Conservation (phyloP, 2,113 vertebrate genomes). For the Notothenia coriiceps region DNA sequence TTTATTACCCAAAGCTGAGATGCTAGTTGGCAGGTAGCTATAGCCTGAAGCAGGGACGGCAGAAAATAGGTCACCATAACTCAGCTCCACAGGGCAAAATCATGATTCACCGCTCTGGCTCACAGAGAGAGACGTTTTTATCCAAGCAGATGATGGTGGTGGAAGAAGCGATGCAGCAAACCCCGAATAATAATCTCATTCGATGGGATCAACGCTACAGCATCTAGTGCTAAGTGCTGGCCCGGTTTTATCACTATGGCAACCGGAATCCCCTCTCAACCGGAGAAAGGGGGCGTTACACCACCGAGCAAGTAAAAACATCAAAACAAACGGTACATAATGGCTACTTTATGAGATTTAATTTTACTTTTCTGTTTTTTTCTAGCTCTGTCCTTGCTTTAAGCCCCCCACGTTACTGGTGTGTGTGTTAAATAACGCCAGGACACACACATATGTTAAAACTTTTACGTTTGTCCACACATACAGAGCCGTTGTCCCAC, state of each 20-base stretch:
- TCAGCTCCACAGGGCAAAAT: constrained; percentile 42
- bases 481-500: constrained; percentile 25
- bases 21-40: constrained; percentile 27
- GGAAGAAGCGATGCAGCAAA: constrained; percentile 34
- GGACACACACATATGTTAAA: constrained; percentile 15
- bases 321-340: background rate
- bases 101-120: constrained; percentile 65
- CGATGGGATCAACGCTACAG: constrained; percentile 42
- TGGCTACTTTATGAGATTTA: no score
- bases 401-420: background rate
- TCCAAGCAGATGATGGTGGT: constrained; percentile 45
- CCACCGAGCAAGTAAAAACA: constrained; percentile 2
- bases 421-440: background rate
- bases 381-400: background rate
- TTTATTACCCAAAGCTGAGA: background rate
- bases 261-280: constrained; percentile 71
- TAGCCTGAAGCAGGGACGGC: background rate
- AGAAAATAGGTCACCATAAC: constrained; percentile 69
- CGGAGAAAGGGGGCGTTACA: constrained; percentile 63
- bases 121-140: constrained; percentile 34
- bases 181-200: constrained; percentile 65
- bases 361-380: background rate
- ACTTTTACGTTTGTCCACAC: constrained; percentile 46
- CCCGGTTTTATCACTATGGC: constrained; percentile 73
- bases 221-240: constrained; percentile 58